phyloP scores from a whole-genome alignment of 2,113 vertebrate genomes.

The Propithecus coquereli region DNA sequence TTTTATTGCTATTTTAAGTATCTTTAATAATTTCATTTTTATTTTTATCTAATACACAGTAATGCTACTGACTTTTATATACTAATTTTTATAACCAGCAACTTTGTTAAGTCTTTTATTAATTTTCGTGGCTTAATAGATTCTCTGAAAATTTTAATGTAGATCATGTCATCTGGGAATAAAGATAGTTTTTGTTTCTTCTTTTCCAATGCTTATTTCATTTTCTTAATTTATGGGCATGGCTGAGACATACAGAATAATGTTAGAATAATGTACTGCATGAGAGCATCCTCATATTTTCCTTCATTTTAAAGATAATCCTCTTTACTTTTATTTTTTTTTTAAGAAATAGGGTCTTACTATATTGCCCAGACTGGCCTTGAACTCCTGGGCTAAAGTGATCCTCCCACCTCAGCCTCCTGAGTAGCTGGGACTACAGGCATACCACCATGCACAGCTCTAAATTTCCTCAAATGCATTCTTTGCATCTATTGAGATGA shows the following conservation, averaged over 20 bases:
- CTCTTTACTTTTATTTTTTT: no score
- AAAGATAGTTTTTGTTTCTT: not conserved
- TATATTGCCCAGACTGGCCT: not conserved
- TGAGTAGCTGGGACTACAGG: not conserved
- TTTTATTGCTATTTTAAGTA: not conserved
- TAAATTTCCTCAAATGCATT: no score
- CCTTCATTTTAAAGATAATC: not conserved
- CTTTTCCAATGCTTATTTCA: not conserved
- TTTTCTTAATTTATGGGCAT: not conserved
- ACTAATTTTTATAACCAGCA: not conserved
- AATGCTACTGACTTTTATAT: not conserved
- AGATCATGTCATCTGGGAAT: not conserved
- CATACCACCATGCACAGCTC: no score
- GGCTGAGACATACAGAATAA: not conserved
- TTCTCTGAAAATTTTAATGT: not conserved
- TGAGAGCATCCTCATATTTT: not conserved
- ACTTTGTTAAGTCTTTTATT: not conserved
- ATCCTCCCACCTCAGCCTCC: not conserved
- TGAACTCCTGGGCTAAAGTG: not conserved
- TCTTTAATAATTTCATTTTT: not conserved
- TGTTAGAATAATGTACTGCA: not conserved
- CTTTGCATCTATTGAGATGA: no score
- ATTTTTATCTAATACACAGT: not conserved
- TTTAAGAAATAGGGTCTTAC: not conserved
- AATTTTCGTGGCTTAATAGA: not conserved